A percentile compares a stretch with the other conserved stretches of the same genome.
Conservation (phyloP, 2,888 invertebrate species). For the Creontiades dilutus region DNA sequence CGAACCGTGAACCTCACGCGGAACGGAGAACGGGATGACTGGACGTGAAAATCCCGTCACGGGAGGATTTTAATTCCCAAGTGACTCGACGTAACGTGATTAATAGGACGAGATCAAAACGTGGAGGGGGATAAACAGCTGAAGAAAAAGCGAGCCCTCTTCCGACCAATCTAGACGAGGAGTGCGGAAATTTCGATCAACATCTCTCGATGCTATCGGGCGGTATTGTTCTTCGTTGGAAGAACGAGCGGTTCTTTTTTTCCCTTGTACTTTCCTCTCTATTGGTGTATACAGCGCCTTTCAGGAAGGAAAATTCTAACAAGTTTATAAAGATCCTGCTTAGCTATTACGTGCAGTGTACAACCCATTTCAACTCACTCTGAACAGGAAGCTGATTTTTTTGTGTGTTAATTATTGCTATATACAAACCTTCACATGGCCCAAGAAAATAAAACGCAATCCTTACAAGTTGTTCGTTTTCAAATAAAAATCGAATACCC, state of each 20-base stretch:
- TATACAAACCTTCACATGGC: too few relatives aligned
- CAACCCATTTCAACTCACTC: too few relatives aligned
- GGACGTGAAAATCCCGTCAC: background rate
- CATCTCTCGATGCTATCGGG: background rate
- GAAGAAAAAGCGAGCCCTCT: background rate
- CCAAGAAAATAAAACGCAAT: too few relatives aligned
- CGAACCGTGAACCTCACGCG: background rate
- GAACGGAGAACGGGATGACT: background rate
- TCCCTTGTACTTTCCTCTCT: too few relatives aligned
- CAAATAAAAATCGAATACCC: too few relatives aligned
- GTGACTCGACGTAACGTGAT: conserved; percentile 35
- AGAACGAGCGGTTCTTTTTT: background rate
- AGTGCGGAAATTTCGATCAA: background rate
- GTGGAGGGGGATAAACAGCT: background rate
- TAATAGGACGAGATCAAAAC: background rate
- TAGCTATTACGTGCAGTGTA: too few relatives aligned
- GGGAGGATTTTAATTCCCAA: background rate
- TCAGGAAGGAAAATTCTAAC: too few relatives aligned
- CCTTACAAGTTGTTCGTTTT: too few relatives aligned
- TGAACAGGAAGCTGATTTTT: too few relatives aligned
- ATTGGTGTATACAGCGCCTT: too few relatives aligned
- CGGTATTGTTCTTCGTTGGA: background rate
- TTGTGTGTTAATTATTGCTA: too few relatives aligned
- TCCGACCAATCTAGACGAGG: background rate
- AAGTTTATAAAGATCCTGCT: too few relatives aligned